Evolutionary conservation across 2,797 vertebrate species (phyloP).

Genomic region (Hyperoplus lanceolatus): DNA sequence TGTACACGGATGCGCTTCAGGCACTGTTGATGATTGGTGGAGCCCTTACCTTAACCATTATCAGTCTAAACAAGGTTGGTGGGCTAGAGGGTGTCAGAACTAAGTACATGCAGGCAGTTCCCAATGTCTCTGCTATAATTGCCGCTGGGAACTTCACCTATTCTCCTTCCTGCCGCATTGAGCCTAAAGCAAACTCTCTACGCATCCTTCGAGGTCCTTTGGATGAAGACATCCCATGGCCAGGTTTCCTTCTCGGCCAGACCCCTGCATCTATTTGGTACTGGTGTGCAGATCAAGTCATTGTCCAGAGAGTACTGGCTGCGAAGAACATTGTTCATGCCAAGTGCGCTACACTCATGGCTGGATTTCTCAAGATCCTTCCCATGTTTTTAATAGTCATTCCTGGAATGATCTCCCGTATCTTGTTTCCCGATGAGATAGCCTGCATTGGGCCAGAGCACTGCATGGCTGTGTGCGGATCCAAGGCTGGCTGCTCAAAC

Average conservation of each 20-base stretch:
- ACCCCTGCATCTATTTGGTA: conserved; percentile 99
- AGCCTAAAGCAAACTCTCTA: conserved; percentile 93
- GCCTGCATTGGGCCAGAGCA: conserved; percentile 98
- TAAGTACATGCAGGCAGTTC: conserved; percentile 95
- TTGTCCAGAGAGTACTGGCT: conserved; percentile 96
- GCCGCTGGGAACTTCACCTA: conserved; percentile 90
- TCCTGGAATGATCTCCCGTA: conserved; percentile 98
- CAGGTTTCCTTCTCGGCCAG: conserved; percentile 96
- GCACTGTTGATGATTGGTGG: conserved; percentile 97
- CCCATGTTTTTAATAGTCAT: conserved; percentile 99
- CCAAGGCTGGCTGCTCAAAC: conserved; percentile 97
- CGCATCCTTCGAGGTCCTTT: conserved; percentile 91
- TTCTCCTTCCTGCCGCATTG: conserved; percentile 90
- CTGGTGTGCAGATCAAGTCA: conserved; percentile 99
- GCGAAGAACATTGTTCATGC: conserved; percentile 97
- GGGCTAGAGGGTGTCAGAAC: conserved; percentile 94
- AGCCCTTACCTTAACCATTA: conserved; percentile 93
- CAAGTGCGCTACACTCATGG: conserved; percentile 97
- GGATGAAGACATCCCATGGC: conserved; percentile 98
- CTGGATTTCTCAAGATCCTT: conserved; percentile 95
- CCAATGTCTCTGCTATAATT: conserved; percentile 92
- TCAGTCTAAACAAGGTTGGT: conserved; percentile 93
- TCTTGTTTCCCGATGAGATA: conserved; percentile 93
- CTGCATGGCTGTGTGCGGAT: conserved; percentile 97
- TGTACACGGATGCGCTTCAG: conserved; percentile 98